These are phyloP conservation scores for Ranitomeya variabilis DNA, from an alignment of 2,113 vertebrate species.

Conservation along the genomic window DNA sequence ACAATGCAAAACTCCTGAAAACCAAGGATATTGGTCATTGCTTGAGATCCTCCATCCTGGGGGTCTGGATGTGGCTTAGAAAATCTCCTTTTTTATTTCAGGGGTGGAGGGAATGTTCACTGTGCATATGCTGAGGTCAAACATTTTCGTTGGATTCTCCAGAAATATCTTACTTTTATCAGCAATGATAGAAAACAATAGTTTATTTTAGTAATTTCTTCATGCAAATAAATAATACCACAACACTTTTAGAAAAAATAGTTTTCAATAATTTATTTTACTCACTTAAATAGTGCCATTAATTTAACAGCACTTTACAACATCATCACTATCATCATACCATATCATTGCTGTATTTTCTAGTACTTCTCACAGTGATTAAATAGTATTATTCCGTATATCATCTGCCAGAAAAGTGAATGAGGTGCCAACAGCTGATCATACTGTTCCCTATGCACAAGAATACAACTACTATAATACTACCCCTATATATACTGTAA, in stretches of 20 bases:
- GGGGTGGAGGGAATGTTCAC: not conserved
- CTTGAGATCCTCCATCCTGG: conserved; percentile 39
- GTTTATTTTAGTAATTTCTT: not conserved
- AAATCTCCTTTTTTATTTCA: conserved; percentile 14
- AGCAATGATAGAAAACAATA: not conserved
- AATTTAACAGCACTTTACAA: no score
- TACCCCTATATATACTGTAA: not conserved
- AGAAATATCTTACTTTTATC: not conserved
- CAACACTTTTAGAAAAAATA: not conserved
- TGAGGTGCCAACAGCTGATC: no score
- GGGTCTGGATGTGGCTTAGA: conserved; percentile 45
- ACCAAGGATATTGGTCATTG: conserved; percentile 32
- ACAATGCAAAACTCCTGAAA: conserved; percentile 42
- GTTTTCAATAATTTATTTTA: no score
- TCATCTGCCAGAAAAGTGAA: no score
- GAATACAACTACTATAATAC: not conserved
- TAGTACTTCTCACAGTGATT: no score
- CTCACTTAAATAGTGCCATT: no score
- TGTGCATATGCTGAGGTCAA: not conserved
- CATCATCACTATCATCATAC: no score
- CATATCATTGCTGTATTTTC: no score
- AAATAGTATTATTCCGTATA: no score
- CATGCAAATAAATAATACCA: not conserved
- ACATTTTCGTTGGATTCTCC: not conserved
- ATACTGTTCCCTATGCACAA: not conserved